Base-by-base conservation (phyloP, 2,888 invertebrate species). In the Pachliopta kotzebuea region DNA sequence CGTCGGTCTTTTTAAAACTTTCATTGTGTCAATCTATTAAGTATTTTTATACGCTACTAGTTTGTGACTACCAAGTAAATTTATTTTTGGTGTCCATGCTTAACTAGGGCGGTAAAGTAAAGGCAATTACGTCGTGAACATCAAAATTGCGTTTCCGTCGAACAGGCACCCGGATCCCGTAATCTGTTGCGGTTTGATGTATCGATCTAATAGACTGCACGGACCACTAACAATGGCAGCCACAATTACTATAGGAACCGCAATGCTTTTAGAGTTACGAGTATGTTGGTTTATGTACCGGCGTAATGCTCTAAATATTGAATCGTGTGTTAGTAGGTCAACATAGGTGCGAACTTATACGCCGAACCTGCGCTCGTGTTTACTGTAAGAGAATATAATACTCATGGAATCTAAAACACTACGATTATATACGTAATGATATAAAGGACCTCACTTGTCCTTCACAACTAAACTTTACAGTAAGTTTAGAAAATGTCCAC, bases 161-260 rank as follows among this genome's bases (percentile, higher is more conserved):
- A 31, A 50, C 21, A n/a, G 23, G 21, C 2, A 4, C 20, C 49
- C 56, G 21, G 29, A 50, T 52, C n/a, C 21, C 20, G 21, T 20
- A 11, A 37, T 50, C 6, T 42, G 55, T 62, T 62, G 56, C 56
- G 50, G 62, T 50, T 49, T 52, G 49, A 50, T 23, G 23, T 62
- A 62, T 62, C 50, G 56, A 62, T 62, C 50, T 29, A 45, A 56
- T 45, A 20, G 23, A 62, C 56, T 24, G 8, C 8, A 52, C 21
- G 50, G 4, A 21, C 50, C 31, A 50, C 56, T 62, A 62, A 56
- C 50, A 52, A 56, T 62, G 31, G 29, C 56, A 56, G 29, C 62
- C 62, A 56, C 62, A 62, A 56, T 56, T 62, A 52, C 31, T 62
- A 50, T 37, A 24, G 50, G 17, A 50, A 50, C 62, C 56, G 50